Evolutionary conservation across 1,140 invertebrate species (phyloP), one percentile per base, ranked within the genome.

Genomic region (Lepidurus apus): DNA sequence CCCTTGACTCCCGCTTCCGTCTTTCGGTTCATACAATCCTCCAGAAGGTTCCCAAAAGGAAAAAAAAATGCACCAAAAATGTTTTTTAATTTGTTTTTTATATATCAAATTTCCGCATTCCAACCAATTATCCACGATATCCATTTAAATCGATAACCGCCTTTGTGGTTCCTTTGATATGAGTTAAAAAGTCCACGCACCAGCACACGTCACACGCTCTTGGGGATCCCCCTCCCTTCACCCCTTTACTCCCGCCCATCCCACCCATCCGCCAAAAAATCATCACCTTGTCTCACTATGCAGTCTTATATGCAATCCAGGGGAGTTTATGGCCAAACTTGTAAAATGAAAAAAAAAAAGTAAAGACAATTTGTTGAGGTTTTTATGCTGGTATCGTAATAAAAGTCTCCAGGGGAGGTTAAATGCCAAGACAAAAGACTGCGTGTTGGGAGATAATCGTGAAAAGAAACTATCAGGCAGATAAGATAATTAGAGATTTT

Each of bases 261-360:
- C 34, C 34, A 34, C 34, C 34, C 34, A 34, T 34, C 34, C 2
- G 34, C 34, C 34, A 34, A 34, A 34, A 34, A 34, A 34, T 34
- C 34, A 34, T 65, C 53, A 17, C 21, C 53, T 65, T 65, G 34
- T 65, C 13, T 65, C 13, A 9, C 7, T 11, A 65, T n/a, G 21
- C 17, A 65, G 53, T 65, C 53, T 65, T n/a, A 21, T n/a, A 65
- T 65, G 53, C 53, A 65, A 65, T 65, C 53, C 53, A 65, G 53
- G 53, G 53, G 53, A n/a, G 17, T 21, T 65, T 65, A 65, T 17
- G 21, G 34, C 34, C 53, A 65, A 65, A 65, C 53, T 65, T 65
- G 53, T 34, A 34, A 34, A 34, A 34, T 34, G 17, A 4, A n/a
- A 21, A n/a, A 21, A 65, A 0, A n/a, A n/a, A 13, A 65, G 13